A percentile compares a stretch with the other conserved stretches of the same genome.
phyloP scores from a whole-genome alignment of 2,113 vertebrate genomes.

The Cairina moschata region DNA sequence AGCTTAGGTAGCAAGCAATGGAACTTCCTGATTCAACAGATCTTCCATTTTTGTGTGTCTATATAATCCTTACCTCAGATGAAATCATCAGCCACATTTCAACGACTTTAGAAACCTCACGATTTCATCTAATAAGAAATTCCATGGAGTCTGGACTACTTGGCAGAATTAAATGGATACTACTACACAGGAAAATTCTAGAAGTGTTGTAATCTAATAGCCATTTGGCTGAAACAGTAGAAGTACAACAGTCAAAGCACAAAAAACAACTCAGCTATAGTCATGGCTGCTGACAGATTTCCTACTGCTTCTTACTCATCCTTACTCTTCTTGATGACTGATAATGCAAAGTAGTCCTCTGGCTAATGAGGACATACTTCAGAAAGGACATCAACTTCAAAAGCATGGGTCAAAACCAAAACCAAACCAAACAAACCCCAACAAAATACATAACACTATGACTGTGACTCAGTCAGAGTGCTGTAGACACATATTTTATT shows the following conservation, averaged over 20 bases:
- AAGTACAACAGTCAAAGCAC: not conserved
- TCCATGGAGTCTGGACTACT: not conserved
- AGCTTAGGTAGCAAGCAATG: not conserved
- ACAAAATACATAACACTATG: not conserved
- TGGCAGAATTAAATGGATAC: not conserved
- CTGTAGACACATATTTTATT: fast-evolving
- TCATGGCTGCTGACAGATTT: not conserved
- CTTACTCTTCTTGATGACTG: not conserved
- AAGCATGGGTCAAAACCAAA: not conserved
- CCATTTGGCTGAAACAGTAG: not conserved
- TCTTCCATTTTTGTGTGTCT: not conserved
- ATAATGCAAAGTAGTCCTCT: not conserved
- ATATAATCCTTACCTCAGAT: not conserved
- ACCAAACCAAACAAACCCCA: not conserved
- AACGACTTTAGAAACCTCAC: not conserved
- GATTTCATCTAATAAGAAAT: not conserved
- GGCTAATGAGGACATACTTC: not conserved
- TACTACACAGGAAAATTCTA: not conserved
- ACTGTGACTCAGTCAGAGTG: not conserved
- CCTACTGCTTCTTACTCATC: not conserved
- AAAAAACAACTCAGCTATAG: not conserved
- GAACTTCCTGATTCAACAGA: fast-evolving
- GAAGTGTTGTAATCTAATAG: not conserved
- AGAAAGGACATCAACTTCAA: not conserved
- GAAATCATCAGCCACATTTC: not conserved